Base-by-base conservation (phyloP, 2,888 invertebrate genomes). In the Dinocampus coccinellae region DNA sequence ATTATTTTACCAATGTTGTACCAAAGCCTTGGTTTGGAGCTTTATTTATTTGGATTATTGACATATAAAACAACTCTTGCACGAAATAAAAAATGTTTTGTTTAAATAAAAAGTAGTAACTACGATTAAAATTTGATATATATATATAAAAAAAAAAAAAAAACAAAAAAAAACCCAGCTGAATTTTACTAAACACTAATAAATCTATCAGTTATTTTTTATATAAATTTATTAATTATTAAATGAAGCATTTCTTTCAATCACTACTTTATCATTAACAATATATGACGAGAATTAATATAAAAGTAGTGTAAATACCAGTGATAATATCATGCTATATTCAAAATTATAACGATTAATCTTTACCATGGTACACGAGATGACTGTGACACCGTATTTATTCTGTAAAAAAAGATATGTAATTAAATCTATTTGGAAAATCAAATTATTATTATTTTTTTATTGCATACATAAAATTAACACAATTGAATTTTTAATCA, bases 321-420 rank as follows among this genome's bases (percentile, higher is more conserved):
- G 55, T 55, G 22, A 13, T 2, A 3, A 42, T 24, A 4, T 16
- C n/a, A n/a, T n/a, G n/a, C n/a, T 16, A 47, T 16, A 16, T 47
- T 16, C 47, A n/a, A 47, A 16, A n/a, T 16, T 22, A 55, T 55
- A 9, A 10, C 22, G 39, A 42, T 58, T 61, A 47, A 33, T 65
- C 29, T 57, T 76, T 80, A 83, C 83, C 83, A 84, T 20, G 84
- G 84, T 36, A 83, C 80, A 76, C 82, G 80, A 39, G 82, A 76
- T 26, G 85, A 81, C 53, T 82, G 79, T 65, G 42, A 16, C 26
- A 75, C 75, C 69, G 82, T 55, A 68, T 62, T 52, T 58, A 60
- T 68, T 81, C 85, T 86, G 78, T 6, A 73, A 83, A 83, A 73
- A 13, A 57, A 26, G 16, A 52, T 63, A 11, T 9, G 20, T 13